Evolutionary conservation across 30 jellyfish, hydroid and myxozoan species (phyloP).

Genomic region (Nemopilema nomurai): DNA sequence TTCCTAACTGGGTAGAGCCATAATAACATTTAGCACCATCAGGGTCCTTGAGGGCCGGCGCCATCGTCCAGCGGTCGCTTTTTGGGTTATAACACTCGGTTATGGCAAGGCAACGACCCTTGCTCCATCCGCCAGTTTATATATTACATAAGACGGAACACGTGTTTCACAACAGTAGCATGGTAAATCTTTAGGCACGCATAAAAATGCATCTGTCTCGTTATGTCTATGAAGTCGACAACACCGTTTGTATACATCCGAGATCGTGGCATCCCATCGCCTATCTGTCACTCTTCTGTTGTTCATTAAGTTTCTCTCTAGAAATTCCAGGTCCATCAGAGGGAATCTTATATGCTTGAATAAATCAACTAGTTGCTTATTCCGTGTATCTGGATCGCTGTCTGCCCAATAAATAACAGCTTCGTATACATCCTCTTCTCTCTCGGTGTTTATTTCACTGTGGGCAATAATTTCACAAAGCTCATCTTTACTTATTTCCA

Average conservation of each 20-base stretch:
- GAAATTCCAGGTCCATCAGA: conserved; percentile 45
- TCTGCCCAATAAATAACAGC: conserved; percentile 72
- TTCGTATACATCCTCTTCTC: conserved; percentile 64
- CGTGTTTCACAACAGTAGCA: conserved; percentile 53
- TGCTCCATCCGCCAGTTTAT: conserved; percentile 86
- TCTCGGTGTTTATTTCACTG: conserved; percentile 65
- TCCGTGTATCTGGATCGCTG: conserved; percentile 51
- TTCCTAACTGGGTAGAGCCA: conserved; percentile 53
- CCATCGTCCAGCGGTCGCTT: conserved; percentile 53
- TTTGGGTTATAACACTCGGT: conserved; percentile 75
- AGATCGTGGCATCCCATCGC: conserved; percentile 12
- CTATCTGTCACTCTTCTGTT: conserved; percentile 19
- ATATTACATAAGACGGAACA: conserved; percentile 71
- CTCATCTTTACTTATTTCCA: conserved; percentile 48
- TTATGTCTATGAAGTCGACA: conserved; percentile 19
- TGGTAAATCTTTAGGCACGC: conserved; percentile 26
- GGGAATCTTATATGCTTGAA: conserved; percentile 66
- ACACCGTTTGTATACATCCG: conserved; percentile 49
- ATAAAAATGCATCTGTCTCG: conserved; percentile 27
- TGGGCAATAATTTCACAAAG: conserved; percentile 28
- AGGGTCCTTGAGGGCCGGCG: conserved; percentile 61
- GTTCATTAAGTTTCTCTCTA: conserved; percentile 36
- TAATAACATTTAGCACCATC: conserved; percentile 77
- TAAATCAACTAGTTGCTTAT: conserved; percentile 40
- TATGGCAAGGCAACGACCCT: conserved; percentile 71